phyloP scores from a whole-genome alignment of 92 coral and sea anemone species.

The Porites rus region DNA sequence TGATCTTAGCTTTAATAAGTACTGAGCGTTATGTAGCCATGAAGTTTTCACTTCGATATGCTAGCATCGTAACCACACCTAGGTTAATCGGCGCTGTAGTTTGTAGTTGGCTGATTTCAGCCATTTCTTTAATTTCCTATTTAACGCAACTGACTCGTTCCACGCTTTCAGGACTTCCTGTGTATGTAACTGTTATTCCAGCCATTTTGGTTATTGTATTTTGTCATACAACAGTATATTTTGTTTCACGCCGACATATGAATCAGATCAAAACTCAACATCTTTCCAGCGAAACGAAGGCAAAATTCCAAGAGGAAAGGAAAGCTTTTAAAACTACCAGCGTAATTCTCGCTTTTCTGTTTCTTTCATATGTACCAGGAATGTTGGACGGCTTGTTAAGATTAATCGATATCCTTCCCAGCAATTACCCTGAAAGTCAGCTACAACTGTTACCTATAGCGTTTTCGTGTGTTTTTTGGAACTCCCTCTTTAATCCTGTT shows the following conservation, averaged over 20 bases:
- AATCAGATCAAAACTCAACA: background rate
- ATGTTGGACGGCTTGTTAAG: conserved; percentile 6
- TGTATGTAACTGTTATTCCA: background rate
- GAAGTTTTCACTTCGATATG: background rate
- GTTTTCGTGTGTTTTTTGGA: background rate
- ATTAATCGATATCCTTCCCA: background rate
- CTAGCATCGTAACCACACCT: background rate
- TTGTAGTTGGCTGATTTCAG: background rate
- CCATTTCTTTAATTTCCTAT: background rate
- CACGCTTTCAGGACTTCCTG: too few relatives aligned
- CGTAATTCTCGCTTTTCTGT: conserved; percentile 5
- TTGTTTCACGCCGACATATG: conserved; percentile 12
- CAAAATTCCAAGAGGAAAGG: conserved; percentile 3
- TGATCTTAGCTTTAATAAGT: background rate
- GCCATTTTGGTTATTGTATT: background rate
- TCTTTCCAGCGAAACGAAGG: background rate
- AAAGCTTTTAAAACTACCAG: conserved; percentile 22
- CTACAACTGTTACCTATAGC: background rate
- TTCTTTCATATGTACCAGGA: conserved; percentile 21
- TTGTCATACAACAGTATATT: conserved; percentile 19
- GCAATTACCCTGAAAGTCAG: background rate
- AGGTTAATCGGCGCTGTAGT: background rate
- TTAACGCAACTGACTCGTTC: background rate
- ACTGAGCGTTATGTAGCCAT: conserved; percentile 6
- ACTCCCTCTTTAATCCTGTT: background rate